A percentile compares a stretch with the other conserved stretches of the same genome.
These are phyloP conservation scores for Pseudomugil tenellus DNA, from an alignment of 2,797 vertebrate species.

Conservation along the genomic window DNA sequence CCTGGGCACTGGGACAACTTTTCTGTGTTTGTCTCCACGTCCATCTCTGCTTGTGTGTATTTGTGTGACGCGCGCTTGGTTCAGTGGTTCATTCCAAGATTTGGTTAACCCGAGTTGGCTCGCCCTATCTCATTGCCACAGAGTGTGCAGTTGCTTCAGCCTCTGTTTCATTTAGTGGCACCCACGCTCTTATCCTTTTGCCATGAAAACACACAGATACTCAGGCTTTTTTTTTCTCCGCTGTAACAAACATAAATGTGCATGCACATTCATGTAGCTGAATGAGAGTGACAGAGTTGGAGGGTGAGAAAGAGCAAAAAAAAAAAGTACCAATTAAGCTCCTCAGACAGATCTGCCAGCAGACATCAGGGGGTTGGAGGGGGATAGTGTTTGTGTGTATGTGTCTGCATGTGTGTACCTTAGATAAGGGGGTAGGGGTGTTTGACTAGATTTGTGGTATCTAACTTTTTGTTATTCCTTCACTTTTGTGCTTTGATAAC, in stretches of 20 bases:
- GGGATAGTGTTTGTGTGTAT: slow-evolving; percentile 38
- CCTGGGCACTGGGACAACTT: slow-evolving; percentile 64
- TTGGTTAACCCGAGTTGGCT: slow-evolving; percentile 71
- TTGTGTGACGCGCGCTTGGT: slow-evolving; percentile 20
- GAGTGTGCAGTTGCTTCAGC: slow-evolving; percentile 65
- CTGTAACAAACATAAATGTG: slow-evolving; percentile 35
- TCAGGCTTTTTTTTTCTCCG: slow-evolving; percentile 1
- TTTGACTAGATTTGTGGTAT: slow-evolving; percentile 38
- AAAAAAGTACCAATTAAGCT: slow-evolving; percentile 68
- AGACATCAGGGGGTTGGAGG: slow-evolving; percentile 66
- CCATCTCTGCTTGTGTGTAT: slow-evolving; percentile 16
- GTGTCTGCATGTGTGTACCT: slow-evolving; percentile 38
- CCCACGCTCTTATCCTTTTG: slow-evolving; percentile 58
- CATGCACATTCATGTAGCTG: slow-evolving; percentile 19
- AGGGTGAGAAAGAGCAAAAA: slow-evolving; percentile 53
- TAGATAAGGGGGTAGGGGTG: slow-evolving; percentile 17
- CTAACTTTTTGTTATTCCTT: slow-evolving; percentile 40
- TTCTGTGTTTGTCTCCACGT: slow-evolving; percentile 11
- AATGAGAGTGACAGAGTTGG: slow-evolving; percentile 54
- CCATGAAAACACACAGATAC: slow-evolving; percentile 53
- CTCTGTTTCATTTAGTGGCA: slow-evolving; percentile 70
- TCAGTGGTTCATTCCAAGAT: slow-evolving; percentile 62
- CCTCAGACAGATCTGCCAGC: slow-evolving; percentile 66
- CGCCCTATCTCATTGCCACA: slow-evolving; percentile 55
- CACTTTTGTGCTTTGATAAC: slow-evolving; percentile 41